Percentiles rank a stretch among this genome's conserved stretches.
Evolutionary conservation across 2,888 invertebrate genomes (phyloP).

Genomic region (Sarcophaga carnaria): DNA sequence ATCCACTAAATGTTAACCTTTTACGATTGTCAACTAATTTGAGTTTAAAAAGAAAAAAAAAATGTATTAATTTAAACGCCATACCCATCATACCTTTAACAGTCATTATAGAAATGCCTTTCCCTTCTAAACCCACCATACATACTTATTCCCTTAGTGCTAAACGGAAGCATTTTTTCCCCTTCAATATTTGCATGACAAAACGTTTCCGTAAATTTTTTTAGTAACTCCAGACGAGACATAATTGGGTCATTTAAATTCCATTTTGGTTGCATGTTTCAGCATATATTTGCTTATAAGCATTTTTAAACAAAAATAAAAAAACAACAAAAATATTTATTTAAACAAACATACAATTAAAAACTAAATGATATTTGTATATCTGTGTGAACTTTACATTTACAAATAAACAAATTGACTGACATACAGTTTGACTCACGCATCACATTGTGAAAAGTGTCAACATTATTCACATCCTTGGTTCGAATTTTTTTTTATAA

Average conservation of each 20-base stretch:
- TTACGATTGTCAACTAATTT: too few species aligned
- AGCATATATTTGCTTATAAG: constrained; percentile 18
- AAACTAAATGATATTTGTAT: constrained; percentile 32
- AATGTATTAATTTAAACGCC: too few species aligned
- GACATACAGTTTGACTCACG: constrained; percentile 45
- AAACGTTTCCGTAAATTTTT: constrained; percentile 19
- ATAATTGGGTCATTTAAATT: constrained; percentile 55
- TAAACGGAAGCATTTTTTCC: neutral
- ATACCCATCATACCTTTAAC: neutral
- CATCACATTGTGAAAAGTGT: constrained; percentile 67
- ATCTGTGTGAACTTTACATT: neutral
- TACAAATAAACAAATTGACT: constrained; percentile 48
- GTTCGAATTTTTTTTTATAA: constrained; percentile 26
- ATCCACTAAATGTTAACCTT: too few species aligned
- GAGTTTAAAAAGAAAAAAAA: too few species aligned
- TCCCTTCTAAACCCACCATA: neutral
- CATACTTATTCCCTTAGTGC: neutral
- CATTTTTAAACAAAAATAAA: neutral
- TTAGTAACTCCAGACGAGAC: constrained; percentile 9
- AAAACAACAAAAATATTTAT: constrained; percentile 39
- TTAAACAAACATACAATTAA: constrained; percentile 57
- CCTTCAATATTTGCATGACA: constrained; percentile 2
- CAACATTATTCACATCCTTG: constrained; percentile 67
- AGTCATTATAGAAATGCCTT: too few species aligned
- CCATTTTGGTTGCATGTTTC: constrained; percentile 9